Conservation (phyloP, 2,113 vertebrate genomes). For the Origma solitaria region DNA sequence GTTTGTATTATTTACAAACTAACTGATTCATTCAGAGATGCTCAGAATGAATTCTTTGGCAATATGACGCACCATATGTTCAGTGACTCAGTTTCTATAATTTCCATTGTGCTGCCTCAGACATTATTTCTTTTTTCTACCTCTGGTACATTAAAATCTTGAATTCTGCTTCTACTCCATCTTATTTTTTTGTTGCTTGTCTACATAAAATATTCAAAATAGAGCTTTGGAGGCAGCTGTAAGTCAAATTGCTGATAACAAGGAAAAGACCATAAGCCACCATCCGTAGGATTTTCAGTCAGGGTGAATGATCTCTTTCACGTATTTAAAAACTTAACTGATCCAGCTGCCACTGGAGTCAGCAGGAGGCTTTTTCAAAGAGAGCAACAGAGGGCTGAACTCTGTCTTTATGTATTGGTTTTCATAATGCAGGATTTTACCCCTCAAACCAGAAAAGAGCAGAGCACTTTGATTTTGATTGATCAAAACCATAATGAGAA, state of each 20-base stretch:
- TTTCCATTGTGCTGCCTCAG: not conserved
- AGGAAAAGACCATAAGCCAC: not conserved
- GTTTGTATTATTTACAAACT: not conserved
- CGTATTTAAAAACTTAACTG: not conserved
- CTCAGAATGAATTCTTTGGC: not conserved
- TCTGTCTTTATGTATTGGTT: not conserved
- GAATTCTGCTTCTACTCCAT: not conserved
- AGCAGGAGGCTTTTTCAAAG: not conserved
- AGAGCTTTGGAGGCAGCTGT: not conserved
- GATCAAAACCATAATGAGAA: not conserved
- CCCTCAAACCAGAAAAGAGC: not conserved
- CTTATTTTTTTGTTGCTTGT: not conserved
- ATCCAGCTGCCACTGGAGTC: not conserved
- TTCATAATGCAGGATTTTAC: not conserved
- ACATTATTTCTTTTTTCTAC: rapidly evolving
- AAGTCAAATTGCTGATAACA: not conserved
- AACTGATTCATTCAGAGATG: not conserved
- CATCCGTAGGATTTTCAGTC: not conserved
- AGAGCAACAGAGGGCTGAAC: rapidly evolving
- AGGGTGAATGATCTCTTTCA: not conserved
- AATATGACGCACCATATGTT: not conserved
- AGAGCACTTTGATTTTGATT: not conserved
- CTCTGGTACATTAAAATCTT: not conserved
- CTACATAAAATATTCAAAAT: not conserved
- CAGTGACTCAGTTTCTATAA: not conserved